Base-by-base conservation (phyloP, 2,113 vertebrate species). In the Glaucomys volans region DNA sequence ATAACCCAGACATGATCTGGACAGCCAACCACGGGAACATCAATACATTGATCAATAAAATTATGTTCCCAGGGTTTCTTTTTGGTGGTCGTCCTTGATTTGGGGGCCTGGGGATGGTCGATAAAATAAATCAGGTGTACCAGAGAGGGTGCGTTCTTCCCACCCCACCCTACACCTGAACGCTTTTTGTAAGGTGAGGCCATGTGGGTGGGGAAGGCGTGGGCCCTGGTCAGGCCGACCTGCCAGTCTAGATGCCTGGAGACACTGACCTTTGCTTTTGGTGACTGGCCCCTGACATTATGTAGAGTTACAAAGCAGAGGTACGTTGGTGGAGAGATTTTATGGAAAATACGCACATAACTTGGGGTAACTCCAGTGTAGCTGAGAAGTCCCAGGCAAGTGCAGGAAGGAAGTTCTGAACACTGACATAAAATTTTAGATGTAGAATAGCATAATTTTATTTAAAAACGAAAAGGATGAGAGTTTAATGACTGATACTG, bases 281-380 rank as follows among this genome's bases (percentile, higher is more conserved):
- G 40, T 37, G 37, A 24, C 20, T n/a, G 4, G 8, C 54, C 8
- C 2, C 22, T n/a, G 54, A 75, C 17, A n/a, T 3, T 57, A n/a
- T 5, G 1, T 28, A 16, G 54, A 54, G 64, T 84, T 35, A 88
- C 20, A n/a, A 22, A 84, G 26, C 69, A 50, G 11, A 59, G 28
- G 14, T 17, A 37, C 4, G 13, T 12, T 0, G 24, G 30, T 7
- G n/a, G 8, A 30, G 17, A 42, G 57, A 50, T 40, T 79, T 42
- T 14, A 7, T 59, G 47, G 62, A 8, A 76, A 37, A 40, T 3
- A 10, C 0, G 0, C 24, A 17, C 5, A 16, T 5, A 17, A 13
- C 7, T 20, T 47, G 24, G 42, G 40, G 3, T 35, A 8, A 12
- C 16, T 24, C 30, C 30, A 8, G 18, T 2, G 66, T 22, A 44